These are phyloP conservation scores for Helicoverpa assulta DNA, from an alignment of 2,888 invertebrate species.

Conservation along the genomic window DNA sequence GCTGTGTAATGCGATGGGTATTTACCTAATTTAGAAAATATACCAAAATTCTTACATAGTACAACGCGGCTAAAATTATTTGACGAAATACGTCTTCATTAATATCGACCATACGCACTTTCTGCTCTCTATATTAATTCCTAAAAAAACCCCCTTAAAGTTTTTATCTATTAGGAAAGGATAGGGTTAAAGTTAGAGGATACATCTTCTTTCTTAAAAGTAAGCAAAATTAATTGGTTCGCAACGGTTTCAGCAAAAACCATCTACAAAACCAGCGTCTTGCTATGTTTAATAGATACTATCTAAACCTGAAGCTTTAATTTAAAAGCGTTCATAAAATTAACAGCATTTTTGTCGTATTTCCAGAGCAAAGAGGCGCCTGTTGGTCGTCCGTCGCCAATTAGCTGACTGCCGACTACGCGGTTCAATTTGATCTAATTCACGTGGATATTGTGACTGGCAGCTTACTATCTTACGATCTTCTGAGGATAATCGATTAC, in stretches of 20 bases:
- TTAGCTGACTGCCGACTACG: constrained; percentile 41
- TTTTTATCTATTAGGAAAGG: too few relatives aligned
- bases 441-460: constrained; percentile 43
- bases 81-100: not conserved
- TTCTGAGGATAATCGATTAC: constrained; percentile 19
- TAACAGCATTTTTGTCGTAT: constrained; percentile 38
- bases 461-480: constrained; percentile 20
- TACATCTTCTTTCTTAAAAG: too few relatives aligned
- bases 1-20: not conserved
- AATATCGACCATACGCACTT: too few relatives aligned
- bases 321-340: constrained; percentile 9
- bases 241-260: too few relatives aligned
- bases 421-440: constrained; percentile 54
- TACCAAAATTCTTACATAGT: too few relatives aligned
- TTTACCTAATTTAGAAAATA: too few relatives aligned
- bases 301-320: not conserved
- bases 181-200: too few relatives aligned
- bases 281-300: not conserved
- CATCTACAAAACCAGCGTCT: too few relatives aligned
- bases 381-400: constrained; percentile 43
- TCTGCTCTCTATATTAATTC: too few relatives aligned
- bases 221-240: too few relatives aligned
- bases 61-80: not conserved
- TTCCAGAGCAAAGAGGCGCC: constrained; percentile 49
- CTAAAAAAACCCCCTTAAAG: too few relatives aligned